phyloP scores from a whole-genome alignment of 2,797 vertebrate genomes.

The Enteromius argenteus region DNA sequence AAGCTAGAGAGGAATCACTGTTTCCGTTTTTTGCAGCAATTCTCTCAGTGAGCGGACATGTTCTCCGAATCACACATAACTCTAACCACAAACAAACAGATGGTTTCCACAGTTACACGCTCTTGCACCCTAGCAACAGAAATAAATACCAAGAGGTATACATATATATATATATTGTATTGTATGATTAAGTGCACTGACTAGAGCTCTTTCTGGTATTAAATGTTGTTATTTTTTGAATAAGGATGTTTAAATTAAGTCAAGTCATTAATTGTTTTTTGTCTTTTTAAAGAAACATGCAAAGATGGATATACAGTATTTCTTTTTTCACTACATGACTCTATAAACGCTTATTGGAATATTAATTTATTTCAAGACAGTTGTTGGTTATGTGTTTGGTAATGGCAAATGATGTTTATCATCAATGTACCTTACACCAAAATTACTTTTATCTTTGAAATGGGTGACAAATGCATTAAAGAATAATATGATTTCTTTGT shows the following conservation, averaged over 20 bases:
- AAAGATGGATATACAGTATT: background rate
- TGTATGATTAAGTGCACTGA: background rate
- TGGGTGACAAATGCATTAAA: background rate
- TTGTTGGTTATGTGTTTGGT: background rate
- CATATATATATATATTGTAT: background rate
- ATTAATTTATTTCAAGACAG: background rate
- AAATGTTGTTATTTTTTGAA: background rate
- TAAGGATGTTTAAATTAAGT: background rate
- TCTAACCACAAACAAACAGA: slow-evolving; percentile 52
- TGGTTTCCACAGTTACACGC: slow-evolving; percentile 48
- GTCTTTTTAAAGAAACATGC: background rate
- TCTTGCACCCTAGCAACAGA: slow-evolving; percentile 47
- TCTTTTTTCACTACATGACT: background rate
- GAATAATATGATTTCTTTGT: background rate
- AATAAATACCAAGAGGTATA: slow-evolving; percentile 8
- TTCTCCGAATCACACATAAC: slow-evolving; percentile 8
- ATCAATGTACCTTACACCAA: background rate
- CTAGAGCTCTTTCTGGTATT: background rate
- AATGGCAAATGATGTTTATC: background rate
- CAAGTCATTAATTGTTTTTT: background rate
- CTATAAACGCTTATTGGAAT: background rate
- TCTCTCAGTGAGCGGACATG: slow-evolving; percentile 15
- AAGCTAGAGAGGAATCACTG: background rate
- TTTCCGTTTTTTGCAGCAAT: slow-evolving; percentile 19
- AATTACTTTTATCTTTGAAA: background rate